Evolutionary conservation across 2,888 invertebrate species (phyloP), one percentile per base, ranked within the genome.

Genomic region (Ichneumoninae sp.): DNA sequence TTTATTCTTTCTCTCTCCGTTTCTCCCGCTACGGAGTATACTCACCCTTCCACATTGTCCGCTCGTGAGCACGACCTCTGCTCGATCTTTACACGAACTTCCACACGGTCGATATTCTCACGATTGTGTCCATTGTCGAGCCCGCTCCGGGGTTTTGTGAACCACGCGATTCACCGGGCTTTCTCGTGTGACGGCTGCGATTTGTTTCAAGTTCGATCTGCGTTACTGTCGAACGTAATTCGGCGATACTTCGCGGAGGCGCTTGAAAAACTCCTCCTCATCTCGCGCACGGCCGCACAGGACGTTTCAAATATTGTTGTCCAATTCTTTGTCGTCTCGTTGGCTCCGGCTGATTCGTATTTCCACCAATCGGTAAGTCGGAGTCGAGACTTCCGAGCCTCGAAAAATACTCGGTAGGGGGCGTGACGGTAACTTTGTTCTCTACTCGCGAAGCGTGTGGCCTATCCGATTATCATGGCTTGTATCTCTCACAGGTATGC

Each of bases 1-100:
- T 63, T 36, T 36, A 10, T 70, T 52, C 8, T 60, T n/a, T 44
- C 33, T 75, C 63, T 75, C 33, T 50, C 52, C 16, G 69, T 33
- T 36, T 40, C 19, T 19, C 19, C 19, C 33, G 44, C 26, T 50
- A 66, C 66, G 36, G 36, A 36, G 54, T 68, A 22, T 77, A 40
- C 13, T 44, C 71, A 33, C 66, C 77, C 68, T 69, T 69, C n/a
- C 69, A 44, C 26, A 57, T 26, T 69, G 44, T 16, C 13, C 33
- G 44, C 30, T 47, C 57, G 76, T 66, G n/a, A 13, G 60, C 47
- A 63, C 81, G 81, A 75, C 81, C 74, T 81, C 81, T 81, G 69
- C 19, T 26, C 44, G 75, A 60, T 65, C 8, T 33, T 69, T 81
- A 33, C 13, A 16, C 50, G 68, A 81, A 75, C 69, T 60, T 69